Percentiles rank a stretch among this genome's conserved stretches.
phyloP scores from a whole-genome alignment of 1,140 invertebrate species.

The Bombus picipes region DNA sequence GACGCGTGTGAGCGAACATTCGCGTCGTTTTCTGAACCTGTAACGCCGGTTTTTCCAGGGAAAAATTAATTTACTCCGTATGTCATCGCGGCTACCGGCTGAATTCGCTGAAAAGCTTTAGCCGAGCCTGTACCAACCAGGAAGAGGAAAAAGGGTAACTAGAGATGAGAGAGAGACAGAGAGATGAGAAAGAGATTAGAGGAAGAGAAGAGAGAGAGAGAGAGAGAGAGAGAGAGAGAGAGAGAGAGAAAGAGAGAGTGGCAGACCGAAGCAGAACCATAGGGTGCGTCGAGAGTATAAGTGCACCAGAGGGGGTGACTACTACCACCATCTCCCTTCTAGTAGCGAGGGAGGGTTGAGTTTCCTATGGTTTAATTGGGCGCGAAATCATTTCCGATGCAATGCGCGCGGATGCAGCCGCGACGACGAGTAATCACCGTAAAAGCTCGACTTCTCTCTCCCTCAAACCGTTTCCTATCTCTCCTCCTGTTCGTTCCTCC shows the following conservation, averaged over 20 bases:
- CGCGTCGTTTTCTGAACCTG: not conserved
- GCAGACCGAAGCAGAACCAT: constrained; percentile 53
- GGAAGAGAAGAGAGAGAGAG: not conserved
- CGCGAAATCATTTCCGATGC: constrained; percentile 83
- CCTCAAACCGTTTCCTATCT: not conserved
- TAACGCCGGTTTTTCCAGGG: constrained; percentile 35
- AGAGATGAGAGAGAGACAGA: not conserved
- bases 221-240: too few relatives aligned
- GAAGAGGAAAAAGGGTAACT: constrained; percentile 9
- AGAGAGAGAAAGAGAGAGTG: constrained; percentile 10
- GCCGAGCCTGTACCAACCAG: constrained; percentile 63
- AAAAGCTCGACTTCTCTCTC: constrained; percentile 73
- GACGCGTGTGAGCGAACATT: not conserved
- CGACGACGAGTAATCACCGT: constrained; percentile 80
- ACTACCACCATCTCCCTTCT: constrained; percentile 45
- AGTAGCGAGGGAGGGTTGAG: constrained; percentile 70
- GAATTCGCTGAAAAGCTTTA: constrained; percentile 74
- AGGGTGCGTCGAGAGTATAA: constrained; percentile 75
- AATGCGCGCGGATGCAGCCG: constrained; percentile 78
- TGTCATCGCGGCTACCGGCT: constrained; percentile 47
- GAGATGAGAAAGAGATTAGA: not conserved
- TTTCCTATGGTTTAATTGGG: constrained; percentile 82
- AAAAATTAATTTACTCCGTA: constrained; percentile 72
- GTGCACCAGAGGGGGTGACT: constrained; percentile 66
- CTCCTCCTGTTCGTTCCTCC: not conserved